Conservation (phyloP, 2,797 vertebrate species). For the Parotocinclus haroldoi region DNA sequence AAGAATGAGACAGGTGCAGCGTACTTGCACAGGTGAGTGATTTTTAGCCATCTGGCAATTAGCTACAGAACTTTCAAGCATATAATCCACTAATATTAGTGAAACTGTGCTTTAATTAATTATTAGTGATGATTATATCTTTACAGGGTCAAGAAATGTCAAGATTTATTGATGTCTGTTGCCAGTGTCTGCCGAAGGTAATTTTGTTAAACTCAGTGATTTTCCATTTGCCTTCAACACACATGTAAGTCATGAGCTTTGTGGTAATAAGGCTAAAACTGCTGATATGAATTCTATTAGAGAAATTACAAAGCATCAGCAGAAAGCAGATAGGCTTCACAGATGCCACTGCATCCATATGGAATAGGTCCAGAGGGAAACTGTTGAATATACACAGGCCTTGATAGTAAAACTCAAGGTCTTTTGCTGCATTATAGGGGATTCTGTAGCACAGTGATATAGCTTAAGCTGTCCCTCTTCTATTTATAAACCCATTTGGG, state of each 20-base stretch:
- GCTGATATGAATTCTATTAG: neutral
- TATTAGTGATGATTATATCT: conserved; percentile 18
- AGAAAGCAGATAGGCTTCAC: neutral
- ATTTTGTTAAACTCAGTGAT: conserved; percentile 2
- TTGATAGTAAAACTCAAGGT: conserved; percentile 19
- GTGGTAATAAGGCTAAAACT: neutral
- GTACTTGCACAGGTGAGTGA: conserved; percentile 69
- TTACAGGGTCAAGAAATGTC: conserved; percentile 21
- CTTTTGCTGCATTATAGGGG: conserved; percentile 12
- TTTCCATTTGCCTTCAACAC: neutral
- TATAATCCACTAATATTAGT: neutral
- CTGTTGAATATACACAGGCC: conserved; percentile 39
- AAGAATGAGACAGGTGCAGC: conserved; percentile 47
- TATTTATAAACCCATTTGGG: conserved; percentile 1
- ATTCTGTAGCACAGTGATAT: neutral
- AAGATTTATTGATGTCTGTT: conserved; percentile 14
- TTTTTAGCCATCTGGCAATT: conserved; percentile 47
- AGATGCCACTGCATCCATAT: neutral
- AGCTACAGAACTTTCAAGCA: too few species aligned
- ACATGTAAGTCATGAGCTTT: neutral
- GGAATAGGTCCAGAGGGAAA: conserved; percentile 2
- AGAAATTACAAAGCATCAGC: neutral
- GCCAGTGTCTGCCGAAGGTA: conserved; percentile 24
- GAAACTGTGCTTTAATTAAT: neutral
- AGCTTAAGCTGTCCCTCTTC: neutral